Evolutionary conservation across 2,888 invertebrate genomes (phyloP), one percentile per base, ranked within the genome.

Genomic region (Rhingia campestris): DNA sequence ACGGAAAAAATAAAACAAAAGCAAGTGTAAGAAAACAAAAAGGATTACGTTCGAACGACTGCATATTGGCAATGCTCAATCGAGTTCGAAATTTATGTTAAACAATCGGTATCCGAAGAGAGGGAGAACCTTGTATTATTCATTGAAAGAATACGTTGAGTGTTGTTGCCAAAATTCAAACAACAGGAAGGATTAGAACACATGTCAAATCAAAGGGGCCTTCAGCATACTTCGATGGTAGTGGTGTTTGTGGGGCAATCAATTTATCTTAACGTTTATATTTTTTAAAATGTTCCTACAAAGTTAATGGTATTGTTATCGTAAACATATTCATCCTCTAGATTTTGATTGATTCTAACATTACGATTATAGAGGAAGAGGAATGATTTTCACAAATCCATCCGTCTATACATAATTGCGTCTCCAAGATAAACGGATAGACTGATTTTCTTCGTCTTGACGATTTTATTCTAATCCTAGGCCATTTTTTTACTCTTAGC

Each of bases 81-180:
- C 74, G 84, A 75, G 74, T 74, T 84, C 69, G 59, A 80, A 84
- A 84, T 80, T 80, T 84, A 80, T 84, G 80, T 69, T 84, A 84
- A 84, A 80, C 80, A 84, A 75, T 84, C 58, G 80, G 58, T 80
- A 59, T 67, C 41, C 59, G 39, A 77, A 47, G 51, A 14, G 66
- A n/a, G 45, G 12, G 47, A 37, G 51, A 32, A 9, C 33, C 59
- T 37, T 76, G 58, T 64, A 76, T 81, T 70, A 76, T 81, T 69
- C 76, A 70, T 76, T 61, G 10, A 6, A 66, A 54, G 56, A 59
- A 74, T 14, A 41, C 53, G 59, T 12, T 58, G 30, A 81, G 47
- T 14, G 22, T 10, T 77, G 45, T 59, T 66, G 72, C 77, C 77
- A 81, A 67, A 72, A 77, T 63, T 82, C 72, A 72, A 77, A 77